A percentile compares a stretch with the other conserved stretches of the same genome.
phyloP scores from a whole-genome alignment of 1,140 invertebrate species.

The Ceratina calcarata region DNA sequence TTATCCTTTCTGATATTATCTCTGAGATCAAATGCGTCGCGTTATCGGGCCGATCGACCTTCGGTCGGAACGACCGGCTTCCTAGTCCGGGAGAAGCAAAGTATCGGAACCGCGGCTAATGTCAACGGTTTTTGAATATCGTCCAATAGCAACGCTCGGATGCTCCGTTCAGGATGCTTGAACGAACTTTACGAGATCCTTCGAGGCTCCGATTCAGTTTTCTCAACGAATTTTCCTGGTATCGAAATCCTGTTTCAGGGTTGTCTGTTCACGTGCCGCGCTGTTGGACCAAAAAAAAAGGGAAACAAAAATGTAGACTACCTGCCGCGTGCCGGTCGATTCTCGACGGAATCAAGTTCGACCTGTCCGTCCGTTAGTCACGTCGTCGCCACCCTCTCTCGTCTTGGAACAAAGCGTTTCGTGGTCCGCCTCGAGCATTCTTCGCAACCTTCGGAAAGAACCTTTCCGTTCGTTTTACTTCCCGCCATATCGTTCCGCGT shows the following conservation, averaged over 20 bases:
- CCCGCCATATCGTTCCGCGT: neutral
- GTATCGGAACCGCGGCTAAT: slow-evolving; percentile 21
- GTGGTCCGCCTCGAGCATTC: neutral
- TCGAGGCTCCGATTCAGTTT: neutral
- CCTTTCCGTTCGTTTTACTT: neutral
- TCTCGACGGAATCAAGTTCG: slow-evolving; percentile 20
- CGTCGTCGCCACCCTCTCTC: slow-evolving; percentile 22
- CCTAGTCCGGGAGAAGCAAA: neutral
- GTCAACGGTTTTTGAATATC: slow-evolving; percentile 51
- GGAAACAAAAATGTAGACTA: slow-evolving; percentile 19
- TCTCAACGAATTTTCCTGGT: too few relatives aligned
- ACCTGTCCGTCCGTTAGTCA: slow-evolving; percentile 16
- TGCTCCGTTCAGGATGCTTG: neutral
- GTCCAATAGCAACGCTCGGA: slow-evolving; percentile 39
- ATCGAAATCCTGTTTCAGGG: neutral
- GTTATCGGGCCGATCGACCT: neutral
- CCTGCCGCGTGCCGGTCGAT: slow-evolving; percentile 36
- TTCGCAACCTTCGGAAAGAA: neutral
- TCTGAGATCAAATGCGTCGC: neutral
- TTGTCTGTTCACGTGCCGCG: neutral
- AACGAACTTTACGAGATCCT: neutral
- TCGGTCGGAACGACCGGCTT: neutral
- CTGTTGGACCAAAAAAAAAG: slow-evolving; percentile 1
- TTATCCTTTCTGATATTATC: neutral
- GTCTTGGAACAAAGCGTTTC: neutral